These are phyloP conservation scores for Collichthys lucidus DNA, from an alignment of 2,113 vertebrate species.

Conservation along the genomic window DNA sequence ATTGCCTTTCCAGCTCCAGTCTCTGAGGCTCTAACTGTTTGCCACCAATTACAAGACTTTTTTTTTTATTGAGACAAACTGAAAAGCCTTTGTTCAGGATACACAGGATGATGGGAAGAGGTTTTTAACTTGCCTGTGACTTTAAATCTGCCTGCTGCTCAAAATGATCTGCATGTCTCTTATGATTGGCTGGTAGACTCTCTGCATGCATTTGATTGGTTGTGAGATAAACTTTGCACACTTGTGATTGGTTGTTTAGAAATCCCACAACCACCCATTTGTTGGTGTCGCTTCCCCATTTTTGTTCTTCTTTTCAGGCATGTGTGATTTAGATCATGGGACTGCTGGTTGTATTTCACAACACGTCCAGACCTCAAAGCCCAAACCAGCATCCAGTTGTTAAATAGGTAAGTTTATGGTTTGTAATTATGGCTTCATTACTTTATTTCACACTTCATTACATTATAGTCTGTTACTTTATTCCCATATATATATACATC, in stretches of 20 bases:
- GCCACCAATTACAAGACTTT: background rate
- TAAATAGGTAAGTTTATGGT: slow-evolving; percentile 48
- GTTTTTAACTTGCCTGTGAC: slow-evolving; percentile 41
- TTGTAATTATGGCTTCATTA: background rate
- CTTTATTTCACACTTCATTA: background rate
- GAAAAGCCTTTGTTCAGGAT: background rate
- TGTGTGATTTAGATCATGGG: slow-evolving; percentile 51
- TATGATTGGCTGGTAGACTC: slow-evolving; percentile 41
- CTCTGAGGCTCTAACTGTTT: background rate
- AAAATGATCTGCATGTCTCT: slow-evolving; percentile 11
- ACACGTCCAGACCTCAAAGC: background rate
- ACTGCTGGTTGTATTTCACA: background rate
- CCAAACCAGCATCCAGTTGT: background rate
- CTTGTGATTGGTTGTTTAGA: slow-evolving; percentile 36
- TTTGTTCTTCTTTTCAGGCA: background rate
- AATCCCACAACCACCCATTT: background rate
- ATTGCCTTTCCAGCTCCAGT: background rate
- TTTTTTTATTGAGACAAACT: background rate
- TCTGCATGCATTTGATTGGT: slow-evolving; percentile 12
- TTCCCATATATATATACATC: background rate
- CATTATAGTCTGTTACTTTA: background rate
- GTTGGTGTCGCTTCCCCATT: slow-evolving; percentile 11
- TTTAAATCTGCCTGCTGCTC: slow-evolving; percentile 56
- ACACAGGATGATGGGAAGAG: background rate
- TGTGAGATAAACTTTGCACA: background rate